A percentile compares a stretch with the other conserved stretches of the same genome.
Conservation (phyloP, 2,888 invertebrate species). For the Trisateles emortualis region DNA sequence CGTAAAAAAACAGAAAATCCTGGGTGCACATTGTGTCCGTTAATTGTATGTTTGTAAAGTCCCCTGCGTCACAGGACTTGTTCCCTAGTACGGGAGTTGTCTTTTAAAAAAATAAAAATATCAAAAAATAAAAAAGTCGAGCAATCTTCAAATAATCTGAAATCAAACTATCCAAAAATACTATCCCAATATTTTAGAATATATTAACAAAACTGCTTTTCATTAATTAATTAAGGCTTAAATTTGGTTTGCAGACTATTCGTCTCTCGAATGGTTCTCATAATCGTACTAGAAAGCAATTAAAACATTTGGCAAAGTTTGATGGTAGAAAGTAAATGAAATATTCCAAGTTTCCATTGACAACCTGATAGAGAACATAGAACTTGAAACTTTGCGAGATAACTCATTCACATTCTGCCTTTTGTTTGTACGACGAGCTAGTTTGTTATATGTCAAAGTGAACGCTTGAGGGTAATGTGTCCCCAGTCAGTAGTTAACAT, state of each 20-base stretch:
- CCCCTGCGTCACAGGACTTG: no score
- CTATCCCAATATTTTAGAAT: not conserved
- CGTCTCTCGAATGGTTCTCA: constrained; percentile 31
- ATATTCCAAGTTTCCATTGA: constrained; percentile 54
- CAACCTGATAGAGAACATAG: constrained; percentile 45
- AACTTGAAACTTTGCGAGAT: constrained; percentile 51
- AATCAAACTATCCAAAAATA: no score
- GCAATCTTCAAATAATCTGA: no score
- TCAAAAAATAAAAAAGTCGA: no score
- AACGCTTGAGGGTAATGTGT: constrained; percentile 28
- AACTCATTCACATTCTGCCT: constrained; percentile 53
- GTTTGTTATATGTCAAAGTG: constrained; percentile 39
- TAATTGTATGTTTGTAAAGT: no score
- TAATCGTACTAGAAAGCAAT: constrained; percentile 51
- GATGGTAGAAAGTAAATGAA: constrained; percentile 45
- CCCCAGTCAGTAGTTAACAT: no score
- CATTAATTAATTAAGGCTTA: constrained; percentile 12
- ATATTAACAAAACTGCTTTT: constrained; percentile 18
- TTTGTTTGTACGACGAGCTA: constrained; percentile 48
- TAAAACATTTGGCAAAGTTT: constrained; percentile 49
- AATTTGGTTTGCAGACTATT: constrained; percentile 12
- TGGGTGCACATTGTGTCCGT: no score
- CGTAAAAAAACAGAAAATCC: no score
- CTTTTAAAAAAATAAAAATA: no score
- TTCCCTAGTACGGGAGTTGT: no score